These are phyloP conservation scores for Metellina segmentata DNA, from an alignment of 2,888 invertebrate species.

Conservation along the genomic window DNA sequence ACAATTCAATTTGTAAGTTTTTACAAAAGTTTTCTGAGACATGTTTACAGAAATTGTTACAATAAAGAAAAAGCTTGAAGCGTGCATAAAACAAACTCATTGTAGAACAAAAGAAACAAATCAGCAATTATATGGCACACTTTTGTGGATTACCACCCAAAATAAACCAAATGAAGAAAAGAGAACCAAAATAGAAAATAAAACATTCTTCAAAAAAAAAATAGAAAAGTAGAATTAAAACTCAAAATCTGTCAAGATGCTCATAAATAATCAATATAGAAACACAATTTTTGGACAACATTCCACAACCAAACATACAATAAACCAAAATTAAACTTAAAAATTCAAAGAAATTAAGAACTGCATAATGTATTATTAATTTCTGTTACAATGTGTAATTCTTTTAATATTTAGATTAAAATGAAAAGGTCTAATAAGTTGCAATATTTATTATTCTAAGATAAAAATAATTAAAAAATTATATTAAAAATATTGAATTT, in stretches of 20 bases:
- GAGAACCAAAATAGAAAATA: background rate
- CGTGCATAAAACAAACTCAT: conserved; percentile 26
- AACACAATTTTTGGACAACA: background rate
- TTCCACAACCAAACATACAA: background rate
- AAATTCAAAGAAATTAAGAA: background rate
- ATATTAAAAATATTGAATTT: background rate
- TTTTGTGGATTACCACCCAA: background rate
- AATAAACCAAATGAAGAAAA: background rate
- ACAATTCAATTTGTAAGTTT: conserved; percentile 12
- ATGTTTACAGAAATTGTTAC: conserved; percentile 28
- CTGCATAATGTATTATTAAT: background rate
- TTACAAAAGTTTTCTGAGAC: conserved; percentile 49
- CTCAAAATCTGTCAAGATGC: conserved; percentile 1
- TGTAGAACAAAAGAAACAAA: conserved; percentile 6
- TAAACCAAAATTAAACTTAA: background rate
- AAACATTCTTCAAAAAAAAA: background rate
- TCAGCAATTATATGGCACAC: background rate
- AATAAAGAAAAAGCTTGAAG: conserved; percentile 9
- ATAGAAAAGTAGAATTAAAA: background rate
- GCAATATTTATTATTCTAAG: no score
- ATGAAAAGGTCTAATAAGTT: no score
- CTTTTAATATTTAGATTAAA: no score
- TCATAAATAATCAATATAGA: background rate
- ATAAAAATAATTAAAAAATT: background rate
- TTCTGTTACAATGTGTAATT: no score